Evolutionary conservation across 2,888 invertebrate species (phyloP).

Genomic region (Alloplasta piceator): DNA sequence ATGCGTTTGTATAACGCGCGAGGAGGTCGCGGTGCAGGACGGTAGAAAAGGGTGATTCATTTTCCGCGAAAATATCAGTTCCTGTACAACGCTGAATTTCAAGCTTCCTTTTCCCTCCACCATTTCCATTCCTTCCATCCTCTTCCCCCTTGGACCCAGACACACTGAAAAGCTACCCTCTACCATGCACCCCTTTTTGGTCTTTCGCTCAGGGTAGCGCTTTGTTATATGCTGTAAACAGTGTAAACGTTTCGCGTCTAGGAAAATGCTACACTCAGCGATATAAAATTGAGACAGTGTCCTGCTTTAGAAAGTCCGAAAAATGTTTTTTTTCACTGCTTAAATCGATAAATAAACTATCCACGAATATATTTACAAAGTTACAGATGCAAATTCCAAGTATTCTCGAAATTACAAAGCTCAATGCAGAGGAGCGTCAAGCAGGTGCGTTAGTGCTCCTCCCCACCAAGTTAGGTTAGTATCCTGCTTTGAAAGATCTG

Average conservation of each 20-base stretch:
- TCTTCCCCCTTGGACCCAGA: slow-evolving; percentile 24
- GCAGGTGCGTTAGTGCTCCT: no score
- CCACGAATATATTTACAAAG: no score
- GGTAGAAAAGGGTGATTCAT: slow-evolving; percentile 76
- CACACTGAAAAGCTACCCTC: background rate
- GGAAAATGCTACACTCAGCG: background rate
- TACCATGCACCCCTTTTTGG: slow-evolving; percentile 38
- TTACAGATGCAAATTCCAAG: no score
- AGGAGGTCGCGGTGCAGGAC: slow-evolving; percentile 32
- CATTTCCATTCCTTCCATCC: slow-evolving; percentile 59
- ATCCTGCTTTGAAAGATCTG: no score
- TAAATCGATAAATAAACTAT: no score
- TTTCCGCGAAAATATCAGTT: slow-evolving; percentile 81
- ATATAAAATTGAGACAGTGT: no score
- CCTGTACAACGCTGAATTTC: slow-evolving; percentile 78
- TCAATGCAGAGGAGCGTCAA: no score
- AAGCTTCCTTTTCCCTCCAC: slow-evolving; percentile 66
- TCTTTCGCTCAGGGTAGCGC: slow-evolving; percentile 60
- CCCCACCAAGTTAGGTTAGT: no score
- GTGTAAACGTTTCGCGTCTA: background rate
- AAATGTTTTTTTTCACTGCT: no score
- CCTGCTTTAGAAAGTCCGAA: no score
- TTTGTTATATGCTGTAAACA: slow-evolving; percentile 22
- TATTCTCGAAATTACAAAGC: no score
- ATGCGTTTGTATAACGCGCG: slow-evolving; percentile 74